phyloP scores from a whole-genome alignment of 2,113 vertebrate genomes.

The Penelope pileata region DNA sequence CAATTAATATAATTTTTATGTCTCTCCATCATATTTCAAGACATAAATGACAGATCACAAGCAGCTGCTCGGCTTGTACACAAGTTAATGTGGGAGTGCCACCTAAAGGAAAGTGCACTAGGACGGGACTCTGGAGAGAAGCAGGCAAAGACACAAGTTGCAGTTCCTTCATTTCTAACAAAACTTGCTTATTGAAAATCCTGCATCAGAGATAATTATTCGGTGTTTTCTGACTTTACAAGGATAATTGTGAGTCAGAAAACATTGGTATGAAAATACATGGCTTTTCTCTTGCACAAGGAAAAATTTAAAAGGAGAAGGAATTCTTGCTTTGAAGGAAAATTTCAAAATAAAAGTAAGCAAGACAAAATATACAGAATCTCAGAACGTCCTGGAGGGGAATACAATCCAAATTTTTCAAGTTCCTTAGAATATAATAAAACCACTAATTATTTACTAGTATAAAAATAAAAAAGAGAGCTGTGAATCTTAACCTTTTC shows the following conservation, averaged over 20 bases:
- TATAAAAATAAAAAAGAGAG: constrained; percentile 16
- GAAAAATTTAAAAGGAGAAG: constrained; percentile 23
- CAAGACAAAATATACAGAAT: not conserved
- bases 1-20: constrained; percentile 37
- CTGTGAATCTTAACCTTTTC: constrained; percentile 26
- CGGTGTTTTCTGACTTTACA: constrained; percentile 33
- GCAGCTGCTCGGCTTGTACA: not conserved
- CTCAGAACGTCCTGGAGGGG: not conserved
- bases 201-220: constrained; percentile 11
- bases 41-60: constrained; percentile 25
- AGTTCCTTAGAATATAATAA: constrained; percentile 33
- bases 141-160: not conserved
- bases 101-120: constrained; percentile 29
- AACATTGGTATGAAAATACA: not conserved
- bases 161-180: constrained; percentile 17
- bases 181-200: constrained; percentile 1
- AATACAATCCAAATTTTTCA: not conserved
- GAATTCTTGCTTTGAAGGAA: constrained; percentile 29
- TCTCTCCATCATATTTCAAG: constrained; percentile 13
- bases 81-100: constrained; percentile 48
- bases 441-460: constrained; percentile 34
- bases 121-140: not conserved
- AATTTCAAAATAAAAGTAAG: not conserved
- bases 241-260: not conserved
- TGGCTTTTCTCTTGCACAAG: not conserved